Percentiles rank a stretch among this genome's conserved stretches.
Evolutionary conservation across 2,797 vertebrate species (phyloP).

Genomic region (Chelmon rostratus): DNA sequence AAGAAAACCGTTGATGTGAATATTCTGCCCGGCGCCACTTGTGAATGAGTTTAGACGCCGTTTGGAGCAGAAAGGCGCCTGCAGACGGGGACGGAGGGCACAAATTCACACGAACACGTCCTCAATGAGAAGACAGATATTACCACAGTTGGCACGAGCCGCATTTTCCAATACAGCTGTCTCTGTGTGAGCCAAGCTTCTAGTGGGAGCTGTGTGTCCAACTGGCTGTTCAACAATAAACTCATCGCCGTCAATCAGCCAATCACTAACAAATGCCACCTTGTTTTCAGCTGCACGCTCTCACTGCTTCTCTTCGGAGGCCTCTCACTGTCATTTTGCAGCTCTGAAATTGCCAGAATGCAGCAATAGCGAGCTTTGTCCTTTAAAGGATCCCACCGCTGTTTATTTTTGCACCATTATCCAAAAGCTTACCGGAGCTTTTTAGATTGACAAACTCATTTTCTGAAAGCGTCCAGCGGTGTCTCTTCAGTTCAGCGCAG

Average conservation of each 20-base stretch:
- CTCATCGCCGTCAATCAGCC: conserved; percentile 63
- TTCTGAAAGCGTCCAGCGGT: conserved; percentile 27
- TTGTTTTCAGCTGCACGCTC: conserved; percentile 63
- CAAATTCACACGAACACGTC: conserved; percentile 47
- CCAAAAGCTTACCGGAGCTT: not conserved
- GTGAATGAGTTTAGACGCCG: conserved; percentile 18
- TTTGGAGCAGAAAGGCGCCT: conserved; percentile 41
- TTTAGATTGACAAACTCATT: conserved; percentile 40
- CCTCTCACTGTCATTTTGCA: conserved; percentile 62
- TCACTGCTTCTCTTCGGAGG: conserved; percentile 34
- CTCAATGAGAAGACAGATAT: conserved; percentile 50
- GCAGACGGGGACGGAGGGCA: conserved; percentile 50
- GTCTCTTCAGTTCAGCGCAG: not conserved
- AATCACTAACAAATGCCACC: conserved; percentile 62
- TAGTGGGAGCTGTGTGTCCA: conserved; percentile 55
- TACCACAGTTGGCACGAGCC: conserved; percentile 44
- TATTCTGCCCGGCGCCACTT: conserved; percentile 6
- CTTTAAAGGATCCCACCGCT: conserved; percentile 20
- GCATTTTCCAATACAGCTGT: conserved; percentile 61
- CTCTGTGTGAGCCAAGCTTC: conserved; percentile 52
- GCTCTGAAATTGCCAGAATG: conserved; percentile 57
- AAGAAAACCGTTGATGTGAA: conserved; percentile 33
- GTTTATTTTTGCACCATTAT: conserved; percentile 47
- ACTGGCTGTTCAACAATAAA: conserved; percentile 73
- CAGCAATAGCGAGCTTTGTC: conserved; percentile 62